These are phyloP conservation scores for Macquaria australasica DNA, from an alignment of 2,113 vertebrate species.

Conservation along the genomic window DNA sequence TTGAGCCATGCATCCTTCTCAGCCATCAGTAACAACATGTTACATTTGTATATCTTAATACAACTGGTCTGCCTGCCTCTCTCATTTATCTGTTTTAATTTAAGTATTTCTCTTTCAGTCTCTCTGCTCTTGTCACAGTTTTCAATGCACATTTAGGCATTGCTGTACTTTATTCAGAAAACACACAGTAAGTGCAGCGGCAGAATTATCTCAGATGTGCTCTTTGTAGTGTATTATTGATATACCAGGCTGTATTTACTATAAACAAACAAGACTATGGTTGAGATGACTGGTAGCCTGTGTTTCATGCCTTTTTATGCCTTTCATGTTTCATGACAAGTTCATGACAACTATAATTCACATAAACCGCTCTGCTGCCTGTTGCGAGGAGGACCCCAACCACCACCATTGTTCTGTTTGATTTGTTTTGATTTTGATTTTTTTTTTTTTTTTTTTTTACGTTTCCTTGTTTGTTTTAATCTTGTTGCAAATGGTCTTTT, in stretches of 20 bases:
- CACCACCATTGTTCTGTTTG: background rate
- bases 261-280: background rate
- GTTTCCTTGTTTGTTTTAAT: slow-evolving; percentile 1
- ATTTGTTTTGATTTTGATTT: background rate
- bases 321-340: background rate
- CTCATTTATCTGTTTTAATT: background rate
- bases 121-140: background rate
- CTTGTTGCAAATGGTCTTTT: background rate
- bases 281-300: background rate
- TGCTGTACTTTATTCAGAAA: background rate
- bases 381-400: background rate
- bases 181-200: background rate
- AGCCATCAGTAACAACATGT: background rate
- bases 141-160: background rate
- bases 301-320: background rate
- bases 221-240: background rate
- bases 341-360: background rate
- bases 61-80: background rate
- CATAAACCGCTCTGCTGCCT: background rate
- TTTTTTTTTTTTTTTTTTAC: no score
- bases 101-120: background rate
- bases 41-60: background rate
- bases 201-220: background rate
- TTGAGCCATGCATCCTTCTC: background rate
- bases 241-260: background rate